Conservation (phyloP, 1,140 invertebrate genomes). For the Aphidius gifuensis region DNA sequence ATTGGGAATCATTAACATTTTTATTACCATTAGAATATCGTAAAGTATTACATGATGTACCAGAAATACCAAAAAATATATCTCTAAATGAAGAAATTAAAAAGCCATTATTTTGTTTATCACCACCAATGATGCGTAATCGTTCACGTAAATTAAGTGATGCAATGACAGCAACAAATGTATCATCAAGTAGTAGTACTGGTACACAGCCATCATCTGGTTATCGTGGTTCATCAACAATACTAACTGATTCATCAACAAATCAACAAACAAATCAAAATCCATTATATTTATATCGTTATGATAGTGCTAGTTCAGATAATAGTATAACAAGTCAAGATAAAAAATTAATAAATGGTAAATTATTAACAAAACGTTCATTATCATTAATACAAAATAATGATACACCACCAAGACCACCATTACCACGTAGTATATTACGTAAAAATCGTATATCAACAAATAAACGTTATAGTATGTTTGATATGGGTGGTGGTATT, state of each 20-base stretch:
- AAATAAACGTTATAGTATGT: conserved; percentile 75
- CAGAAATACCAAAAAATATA: conserved; percentile 66
- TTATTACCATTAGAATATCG: conserved; percentile 79
- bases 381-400: conserved; percentile 61
- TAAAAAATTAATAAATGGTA: conserved; percentile 47
- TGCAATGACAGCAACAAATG: conserved; percentile 56
- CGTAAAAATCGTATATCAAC: conserved; percentile 61
- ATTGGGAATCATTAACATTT: conserved; percentile 88
- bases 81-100: conserved; percentile 58
- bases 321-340: conserved; percentile 60
- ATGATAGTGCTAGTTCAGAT: conserved; percentile 73
- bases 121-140: conserved; percentile 58
- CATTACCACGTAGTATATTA: conserved; percentile 69
- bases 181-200: conserved; percentile 71
- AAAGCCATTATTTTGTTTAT: conserved; percentile 66
- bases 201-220: conserved; percentile 79
- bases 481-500: conserved; percentile 64
- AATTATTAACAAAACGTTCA: conserved; percentile 64
- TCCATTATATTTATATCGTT: conserved; percentile 77
- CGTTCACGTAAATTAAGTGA: conserved; percentile 50
- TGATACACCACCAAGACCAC: conserved; percentile 65
- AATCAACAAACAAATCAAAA: conserved; percentile 57
- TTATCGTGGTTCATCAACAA: conserved; percentile 79
- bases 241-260: conserved; percentile 71
- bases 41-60: conserved; percentile 69